These are phyloP conservation scores for Thymelicus acteon DNA, from an alignment of 2,888 invertebrate genomes.

Conservation along the genomic window DNA sequence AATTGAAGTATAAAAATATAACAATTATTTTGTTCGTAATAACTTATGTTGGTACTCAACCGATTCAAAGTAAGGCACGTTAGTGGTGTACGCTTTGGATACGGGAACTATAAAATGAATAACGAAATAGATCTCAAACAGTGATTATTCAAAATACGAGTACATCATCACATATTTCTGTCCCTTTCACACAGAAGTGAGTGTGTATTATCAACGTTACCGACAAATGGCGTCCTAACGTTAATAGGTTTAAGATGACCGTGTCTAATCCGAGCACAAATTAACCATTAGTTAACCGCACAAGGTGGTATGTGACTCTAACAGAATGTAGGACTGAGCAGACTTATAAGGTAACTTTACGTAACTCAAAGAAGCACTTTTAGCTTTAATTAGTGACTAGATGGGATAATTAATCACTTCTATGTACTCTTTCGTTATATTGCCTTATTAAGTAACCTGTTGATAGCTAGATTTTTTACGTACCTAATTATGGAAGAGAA, in stretches of 20 bases:
- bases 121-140: no score
- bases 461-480: not conserved
- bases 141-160: not conserved
- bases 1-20: no score
- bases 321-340: constrained; percentile 25
- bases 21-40: no score
- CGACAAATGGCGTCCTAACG: constrained; percentile 46
- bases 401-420: constrained; percentile 27
- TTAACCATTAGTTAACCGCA: constrained; percentile 67
- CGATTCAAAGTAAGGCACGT: not conserved
- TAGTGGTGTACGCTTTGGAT: not conserved
- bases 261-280: constrained; percentile 65
- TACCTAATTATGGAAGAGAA: not conserved
- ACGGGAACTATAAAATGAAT: not conserved
- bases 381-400: constrained; percentile 19
- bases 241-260: constrained; percentile 69
- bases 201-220: constrained; percentile 1
- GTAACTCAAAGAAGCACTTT: constrained; percentile 29
- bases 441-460: not conserved
- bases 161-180: not conserved
- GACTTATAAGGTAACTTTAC: constrained; percentile 24
- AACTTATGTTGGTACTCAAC: not conserved
- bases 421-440: constrained; percentile 7
- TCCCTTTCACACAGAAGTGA: constrained; percentile 1
- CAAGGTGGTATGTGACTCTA: constrained; percentile 48